These are phyloP conservation scores for Pseudomugil tenellus DNA, from an alignment of 2,797 vertebrate species.

Conservation along the genomic window DNA sequence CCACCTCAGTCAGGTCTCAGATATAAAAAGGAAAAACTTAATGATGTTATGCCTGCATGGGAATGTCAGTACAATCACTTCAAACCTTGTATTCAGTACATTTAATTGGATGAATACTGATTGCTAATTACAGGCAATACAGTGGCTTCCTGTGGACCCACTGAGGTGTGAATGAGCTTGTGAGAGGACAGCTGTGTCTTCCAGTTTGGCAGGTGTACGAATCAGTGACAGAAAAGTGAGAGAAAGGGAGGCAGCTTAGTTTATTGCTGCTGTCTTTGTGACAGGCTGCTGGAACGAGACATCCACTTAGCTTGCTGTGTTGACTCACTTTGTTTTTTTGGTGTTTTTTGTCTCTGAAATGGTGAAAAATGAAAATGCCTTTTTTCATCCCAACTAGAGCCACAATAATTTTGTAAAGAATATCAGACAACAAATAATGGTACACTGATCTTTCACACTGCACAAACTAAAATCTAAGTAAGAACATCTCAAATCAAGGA, in stretches of 20 bases:
- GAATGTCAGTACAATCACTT: background rate
- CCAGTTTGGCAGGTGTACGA: slow-evolving; percentile 25
- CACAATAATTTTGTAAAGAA: slow-evolving; percentile 31
- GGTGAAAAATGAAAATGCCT: background rate
- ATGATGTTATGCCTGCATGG: background rate
- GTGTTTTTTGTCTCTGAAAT: slow-evolving; percentile 6
- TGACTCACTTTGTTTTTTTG: slow-evolving; percentile 17
- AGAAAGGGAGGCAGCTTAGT: no score
- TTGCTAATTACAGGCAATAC: slow-evolving; percentile 12
- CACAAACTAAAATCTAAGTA: no score
- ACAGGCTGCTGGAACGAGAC: slow-evolving; percentile 18
- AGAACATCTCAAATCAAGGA: no score
- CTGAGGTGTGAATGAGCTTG: slow-evolving; percentile 42
- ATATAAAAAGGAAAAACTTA: background rate
- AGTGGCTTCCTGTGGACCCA: slow-evolving; percentile 17
- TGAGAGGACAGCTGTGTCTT: slow-evolving; percentile 56
- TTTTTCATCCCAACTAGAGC: slow-evolving; percentile 16
- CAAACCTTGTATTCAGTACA: slow-evolving; percentile 21
- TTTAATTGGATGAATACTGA: slow-evolving; percentile 41
- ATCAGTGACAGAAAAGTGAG: slow-evolving; percentile 10
- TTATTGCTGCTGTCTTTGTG: background rate
- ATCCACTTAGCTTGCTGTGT: slow-evolving; percentile 7
- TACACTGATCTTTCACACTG: slow-evolving; percentile 50
- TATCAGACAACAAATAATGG: slow-evolving; percentile 38
- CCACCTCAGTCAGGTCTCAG: background rate